Evolutionary conservation across 2,113 vertebrate genomes (phyloP).

Genomic region (Myanophis thanlyinensis): DNA sequence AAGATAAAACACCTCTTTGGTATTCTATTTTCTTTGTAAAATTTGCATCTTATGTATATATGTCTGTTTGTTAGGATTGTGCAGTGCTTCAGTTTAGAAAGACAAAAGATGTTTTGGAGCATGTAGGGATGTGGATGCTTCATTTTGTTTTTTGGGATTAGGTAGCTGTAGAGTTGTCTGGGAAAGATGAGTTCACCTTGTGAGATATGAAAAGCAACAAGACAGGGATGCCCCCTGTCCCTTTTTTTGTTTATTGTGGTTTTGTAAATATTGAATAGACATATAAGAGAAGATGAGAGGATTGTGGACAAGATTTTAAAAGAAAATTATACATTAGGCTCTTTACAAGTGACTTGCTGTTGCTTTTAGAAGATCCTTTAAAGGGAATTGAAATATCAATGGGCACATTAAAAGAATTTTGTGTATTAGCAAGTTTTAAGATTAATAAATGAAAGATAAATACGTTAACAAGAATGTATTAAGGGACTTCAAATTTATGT

Average conservation of each 20-base stretch:
- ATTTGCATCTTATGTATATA: neutral
- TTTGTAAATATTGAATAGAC: neutral
- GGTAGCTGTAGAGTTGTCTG: neutral
- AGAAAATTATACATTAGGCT: neutral
- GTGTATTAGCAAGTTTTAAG: too few species aligned
- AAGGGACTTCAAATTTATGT: too few species aligned
- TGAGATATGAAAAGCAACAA: neutral
- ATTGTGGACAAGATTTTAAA: neutral
- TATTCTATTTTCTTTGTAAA: neutral
- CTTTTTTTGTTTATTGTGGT: neutral
- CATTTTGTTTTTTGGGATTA: neutral
- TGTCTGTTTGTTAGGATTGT: neutral
- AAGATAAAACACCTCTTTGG: conserved; percentile 2
- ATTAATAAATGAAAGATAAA: too few species aligned
- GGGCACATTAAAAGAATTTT: too few species aligned
- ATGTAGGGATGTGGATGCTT: neutral
- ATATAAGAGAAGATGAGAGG: neutral
- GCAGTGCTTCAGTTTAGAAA: neutral
- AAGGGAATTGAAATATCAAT: too few species aligned
- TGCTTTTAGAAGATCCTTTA: too few species aligned
- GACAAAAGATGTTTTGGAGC: neutral
- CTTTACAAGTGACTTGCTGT: too few species aligned
- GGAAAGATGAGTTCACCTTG: neutral
- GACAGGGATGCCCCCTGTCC: too few species aligned
- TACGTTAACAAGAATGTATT: too few species aligned